Conservation (phyloP, 1,140 invertebrate species). For the Akabosia matsudoensis region DNA sequence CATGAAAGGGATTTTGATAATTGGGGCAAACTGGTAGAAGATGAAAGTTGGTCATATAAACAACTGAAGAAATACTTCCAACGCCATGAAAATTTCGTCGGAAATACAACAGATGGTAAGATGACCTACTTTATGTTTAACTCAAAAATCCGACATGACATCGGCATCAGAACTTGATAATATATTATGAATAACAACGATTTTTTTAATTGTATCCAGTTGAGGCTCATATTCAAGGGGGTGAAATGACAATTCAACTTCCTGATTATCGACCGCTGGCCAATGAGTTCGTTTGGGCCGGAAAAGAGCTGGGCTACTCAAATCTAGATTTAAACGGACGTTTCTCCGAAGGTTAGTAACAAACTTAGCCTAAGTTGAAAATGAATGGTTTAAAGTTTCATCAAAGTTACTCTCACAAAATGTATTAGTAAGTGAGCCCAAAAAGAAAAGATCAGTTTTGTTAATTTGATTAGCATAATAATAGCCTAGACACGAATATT, state of each 20-base stretch:
- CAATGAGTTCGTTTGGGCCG: slow-evolving; percentile 66
- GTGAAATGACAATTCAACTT: not conserved
- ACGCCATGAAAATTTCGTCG: not conserved
- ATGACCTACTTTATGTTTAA: not conserved
- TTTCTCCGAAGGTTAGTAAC: slow-evolving; percentile 19
- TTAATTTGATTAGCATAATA: too few species aligned
- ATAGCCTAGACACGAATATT: too few species aligned
- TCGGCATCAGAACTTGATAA: not conserved
- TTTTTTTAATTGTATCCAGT: not conserved
- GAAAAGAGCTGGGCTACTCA: slow-evolving; percentile 77
- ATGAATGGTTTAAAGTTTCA: too few species aligned
- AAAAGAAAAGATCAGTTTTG: too few species aligned
- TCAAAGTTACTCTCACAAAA: too few species aligned
- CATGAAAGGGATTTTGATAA: slow-evolving; percentile 61
- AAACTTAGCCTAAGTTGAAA: not conserved
- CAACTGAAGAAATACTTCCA: not conserved
- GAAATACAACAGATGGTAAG: slow-evolving; percentile 21
- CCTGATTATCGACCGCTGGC: slow-evolving; percentile 50
- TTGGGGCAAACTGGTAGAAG: slow-evolving; percentile 54
- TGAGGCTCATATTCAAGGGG: slow-evolving; percentile 1
- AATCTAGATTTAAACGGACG: slow-evolving; percentile 78
- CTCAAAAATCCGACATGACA: not conserved
- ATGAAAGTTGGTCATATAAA: not conserved
- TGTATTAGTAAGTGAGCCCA: too few species aligned
- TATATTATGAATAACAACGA: not conserved